Base-by-base conservation (phyloP, 2,888 invertebrate genomes). In the Pocota personata region DNA sequence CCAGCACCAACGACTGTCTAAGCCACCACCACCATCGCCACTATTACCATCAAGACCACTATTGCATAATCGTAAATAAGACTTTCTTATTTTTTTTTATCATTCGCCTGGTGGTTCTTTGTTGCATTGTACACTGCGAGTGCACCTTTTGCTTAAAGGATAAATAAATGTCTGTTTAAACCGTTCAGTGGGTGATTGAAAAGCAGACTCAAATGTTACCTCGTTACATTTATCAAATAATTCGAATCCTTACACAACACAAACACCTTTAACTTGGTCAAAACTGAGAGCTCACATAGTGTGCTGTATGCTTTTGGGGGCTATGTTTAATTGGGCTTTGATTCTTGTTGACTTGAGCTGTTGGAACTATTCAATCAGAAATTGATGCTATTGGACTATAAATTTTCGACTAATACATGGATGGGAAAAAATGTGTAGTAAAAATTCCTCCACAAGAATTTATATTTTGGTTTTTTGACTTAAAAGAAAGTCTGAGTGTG, bases 61-160 rank as follows among this genome's bases (percentile, higher is more conserved):
- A 12, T 84, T 84, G 52, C 83, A 52, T 79, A 79, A 84, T 84
- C 79, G 79, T 84, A 84, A 84, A 84, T 75, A 79, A 79, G 83
- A 79, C 83, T 79, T 84, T 79, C 79, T 64, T 82, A 66, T 52
- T 14, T 66, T 35, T 35, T 16, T 12, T 12, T 16, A 21, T n/a
- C 14, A 48, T 43, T 71, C 46, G 14, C 16, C n/a, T 50, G 8
- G 37, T 57, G 43, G 62, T 71, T 69, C 19, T 58, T 46, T 37
- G 48, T 73, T 62, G 48, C 52, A 69, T 82, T 64, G 75, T 76
- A 4, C 24, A 24, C 24, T 24, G 24, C 4, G 24, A 24, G 62
- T 64, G 57, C 40, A 76, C 40, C 62, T 82, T 82, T 82, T 82
- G 76, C 69, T 76, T 50, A 48, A 79, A 60, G 77, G 67, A 80